These are phyloP conservation scores for Euplexia lucipara DNA, from an alignment of 2,888 invertebrate genomes.

Conservation along the genomic window DNA sequence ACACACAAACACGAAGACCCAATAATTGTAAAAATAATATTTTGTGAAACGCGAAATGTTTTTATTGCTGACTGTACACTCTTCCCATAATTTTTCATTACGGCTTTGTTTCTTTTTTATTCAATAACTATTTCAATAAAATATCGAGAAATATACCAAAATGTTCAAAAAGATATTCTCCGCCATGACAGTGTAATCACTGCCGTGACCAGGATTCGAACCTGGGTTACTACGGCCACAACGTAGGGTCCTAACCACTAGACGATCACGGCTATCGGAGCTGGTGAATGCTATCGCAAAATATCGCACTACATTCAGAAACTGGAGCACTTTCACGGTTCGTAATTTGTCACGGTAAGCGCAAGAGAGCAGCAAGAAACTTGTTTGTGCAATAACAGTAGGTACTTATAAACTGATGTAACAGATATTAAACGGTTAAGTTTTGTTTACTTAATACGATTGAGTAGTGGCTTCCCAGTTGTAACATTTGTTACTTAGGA, in stretches of 20 bases:
- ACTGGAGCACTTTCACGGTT: conserved; percentile 50
- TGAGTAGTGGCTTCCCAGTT: too few species aligned
- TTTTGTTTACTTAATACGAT: not conserved
- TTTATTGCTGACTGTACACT: not conserved
- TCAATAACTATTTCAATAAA: not conserved
- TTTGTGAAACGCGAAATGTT: rapidly evolving
- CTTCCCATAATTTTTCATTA: not conserved
- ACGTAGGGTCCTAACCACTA: conserved; percentile 94
- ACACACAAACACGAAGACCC: too few species aligned
- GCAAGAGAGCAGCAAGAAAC: conserved; percentile 32
- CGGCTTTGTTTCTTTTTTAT: rapidly evolving
- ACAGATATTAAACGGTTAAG: not conserved
- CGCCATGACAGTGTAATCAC: conserved; percentile 69
- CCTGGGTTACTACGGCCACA: conserved; percentile 93
- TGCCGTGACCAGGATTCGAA: conserved; percentile 94
- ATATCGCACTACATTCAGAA: conserved; percentile 9
- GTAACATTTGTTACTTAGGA: too few species aligned
- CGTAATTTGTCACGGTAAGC: conserved; percentile 35
- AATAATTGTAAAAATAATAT: too few species aligned
- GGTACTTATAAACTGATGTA: not conserved
- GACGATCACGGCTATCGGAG: conserved; percentile 90
- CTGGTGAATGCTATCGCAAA: not conserved
- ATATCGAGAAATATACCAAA: not conserved
- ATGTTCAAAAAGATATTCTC: conserved; percentile 36
- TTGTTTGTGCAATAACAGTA: conserved; percentile 21